Conservation (phyloP, 2,888 invertebrate genomes). For the Mythimna vitellina region DNA sequence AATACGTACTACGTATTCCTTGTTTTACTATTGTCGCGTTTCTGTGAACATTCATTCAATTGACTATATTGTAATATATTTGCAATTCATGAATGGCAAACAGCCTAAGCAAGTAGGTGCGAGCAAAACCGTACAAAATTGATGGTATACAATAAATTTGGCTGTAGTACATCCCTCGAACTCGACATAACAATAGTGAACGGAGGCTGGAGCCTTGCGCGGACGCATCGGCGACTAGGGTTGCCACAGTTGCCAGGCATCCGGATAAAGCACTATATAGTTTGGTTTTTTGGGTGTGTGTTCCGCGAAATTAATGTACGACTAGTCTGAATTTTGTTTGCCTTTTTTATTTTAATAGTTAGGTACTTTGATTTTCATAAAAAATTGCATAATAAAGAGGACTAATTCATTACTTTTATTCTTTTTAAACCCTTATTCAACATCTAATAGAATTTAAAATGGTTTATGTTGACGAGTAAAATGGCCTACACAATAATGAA, state of each 20-base stretch:
- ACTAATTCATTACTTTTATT: neutral
- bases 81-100: constrained; percentile 6
- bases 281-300: neutral
- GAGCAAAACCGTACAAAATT: constrained; percentile 21
- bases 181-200: constrained; percentile 70
- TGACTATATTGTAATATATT: too few relatives aligned
- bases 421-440: neutral
- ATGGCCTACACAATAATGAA: too few relatives aligned
- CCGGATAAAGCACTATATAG: neutral
- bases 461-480: too few relatives aligned
- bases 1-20: neutral
- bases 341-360: neutral
- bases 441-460: too few relatives aligned
- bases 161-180: constrained; percentile 64
- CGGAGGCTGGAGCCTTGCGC: constrained; percentile 68
- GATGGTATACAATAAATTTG: constrained; percentile 53
- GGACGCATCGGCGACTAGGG: constrained; percentile 58
- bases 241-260: neutral
- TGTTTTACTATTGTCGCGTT: neutral
- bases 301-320: neutral
- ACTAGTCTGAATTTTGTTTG: neutral
- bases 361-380: too few relatives aligned
- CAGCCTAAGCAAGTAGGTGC: neutral
- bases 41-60: neutral
- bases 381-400: neutral